Evolutionary conservation across 2,113 vertebrate species (phyloP).

Genomic region (Piaya cayana): DNA sequence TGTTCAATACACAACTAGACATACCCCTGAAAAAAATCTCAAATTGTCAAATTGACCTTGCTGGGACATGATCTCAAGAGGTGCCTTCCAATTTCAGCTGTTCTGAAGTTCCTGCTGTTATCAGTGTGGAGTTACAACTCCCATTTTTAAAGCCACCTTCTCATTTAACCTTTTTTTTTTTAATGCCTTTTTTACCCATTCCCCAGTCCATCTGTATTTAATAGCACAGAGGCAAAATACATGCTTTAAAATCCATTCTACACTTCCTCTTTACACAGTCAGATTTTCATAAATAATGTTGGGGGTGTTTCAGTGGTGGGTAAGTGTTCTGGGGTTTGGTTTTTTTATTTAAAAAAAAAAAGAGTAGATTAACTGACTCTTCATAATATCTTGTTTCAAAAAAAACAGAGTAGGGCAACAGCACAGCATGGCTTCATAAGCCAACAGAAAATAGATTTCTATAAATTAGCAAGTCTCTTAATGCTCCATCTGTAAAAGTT

Average conservation of each 20-base stretch:
- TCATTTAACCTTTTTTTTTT: too few species aligned
- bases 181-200: background rate
- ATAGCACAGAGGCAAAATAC: background rate
- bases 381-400: background rate
- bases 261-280: background rate
- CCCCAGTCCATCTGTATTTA: background rate
- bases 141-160: background rate
- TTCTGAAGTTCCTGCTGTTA: background rate
- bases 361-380: background rate
- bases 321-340: too few species aligned
- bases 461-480: background rate
- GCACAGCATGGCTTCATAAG: background rate
- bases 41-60: background rate
- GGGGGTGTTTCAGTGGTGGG: background rate
- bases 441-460: background rate
- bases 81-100: background rate
- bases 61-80: background rate
- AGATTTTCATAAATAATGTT: background rate
- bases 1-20: fast-evolving
- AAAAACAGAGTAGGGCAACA: background rate
- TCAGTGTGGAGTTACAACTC: background rate
- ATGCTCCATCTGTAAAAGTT: background rate
- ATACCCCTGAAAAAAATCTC: background rate
- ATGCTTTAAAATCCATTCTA: background rate
- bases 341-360: too few species aligned